These are phyloP conservation scores for Drosophila mettleri DNA, from an alignment of 2,888 invertebrate genomes.

Conservation along the genomic window DNA sequence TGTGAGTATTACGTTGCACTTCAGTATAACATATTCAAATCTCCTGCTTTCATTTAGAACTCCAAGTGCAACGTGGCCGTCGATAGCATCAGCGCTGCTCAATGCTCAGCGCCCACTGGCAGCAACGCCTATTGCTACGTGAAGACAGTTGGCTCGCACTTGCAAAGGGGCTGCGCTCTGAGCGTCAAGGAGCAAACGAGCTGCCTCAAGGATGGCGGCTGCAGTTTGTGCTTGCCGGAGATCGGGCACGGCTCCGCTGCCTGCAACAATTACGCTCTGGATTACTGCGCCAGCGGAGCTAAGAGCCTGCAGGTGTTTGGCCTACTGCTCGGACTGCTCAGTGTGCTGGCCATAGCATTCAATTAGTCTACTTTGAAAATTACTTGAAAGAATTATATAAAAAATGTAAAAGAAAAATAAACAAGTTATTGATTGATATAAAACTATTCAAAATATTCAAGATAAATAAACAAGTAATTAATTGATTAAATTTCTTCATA, in stretches of 20 bases:
- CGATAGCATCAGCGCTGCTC: slow-evolving; percentile 46
- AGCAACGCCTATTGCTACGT: slow-evolving; percentile 82
- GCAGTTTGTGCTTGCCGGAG: slow-evolving; percentile 76
- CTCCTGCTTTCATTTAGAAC: slow-evolving; percentile 44
- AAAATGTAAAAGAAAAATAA: slow-evolving; percentile 8
- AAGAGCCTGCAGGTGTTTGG: slow-evolving; percentile 25
- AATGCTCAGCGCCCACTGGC: slow-evolving; percentile 75
- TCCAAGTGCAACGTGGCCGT: slow-evolving; percentile 60
- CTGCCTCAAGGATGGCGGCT: slow-evolving; percentile 66
- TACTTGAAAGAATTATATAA: slow-evolving; percentile 22
- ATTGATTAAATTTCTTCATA: no score
- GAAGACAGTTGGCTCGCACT: slow-evolving; percentile 30
- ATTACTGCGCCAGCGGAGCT: slow-evolving; percentile 32
- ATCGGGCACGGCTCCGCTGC: slow-evolving; percentile 46
- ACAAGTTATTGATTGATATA: neutral
- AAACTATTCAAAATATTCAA: no score
- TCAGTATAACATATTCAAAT: neutral
- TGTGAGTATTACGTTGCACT: slow-evolving; percentile 52
- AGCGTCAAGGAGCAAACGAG: slow-evolving; percentile 69
- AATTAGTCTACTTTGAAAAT: slow-evolving; percentile 22
- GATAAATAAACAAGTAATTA: no score
- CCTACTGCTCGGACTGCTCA: slow-evolving; percentile 38
- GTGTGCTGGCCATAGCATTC: slow-evolving; percentile 35
- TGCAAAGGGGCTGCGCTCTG: slow-evolving; percentile 77
- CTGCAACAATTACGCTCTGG: slow-evolving; percentile 74